Base-by-base conservation (phyloP, 2,888 invertebrate species). In the Hybos culiciformis region DNA sequence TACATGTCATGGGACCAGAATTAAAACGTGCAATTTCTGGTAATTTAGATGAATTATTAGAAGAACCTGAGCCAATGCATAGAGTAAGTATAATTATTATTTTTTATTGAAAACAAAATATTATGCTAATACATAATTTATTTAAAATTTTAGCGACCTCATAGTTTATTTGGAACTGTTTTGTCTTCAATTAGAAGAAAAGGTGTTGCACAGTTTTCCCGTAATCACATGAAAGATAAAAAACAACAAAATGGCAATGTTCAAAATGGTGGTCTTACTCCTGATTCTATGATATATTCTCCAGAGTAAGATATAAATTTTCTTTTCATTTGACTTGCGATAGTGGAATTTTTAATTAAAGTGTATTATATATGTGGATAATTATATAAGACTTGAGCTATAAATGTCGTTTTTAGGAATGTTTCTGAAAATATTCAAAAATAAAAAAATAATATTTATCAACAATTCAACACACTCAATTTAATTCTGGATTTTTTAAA, bases 11-110 rank as follows among this genome's bases (percentile, higher is more conserved):
- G 34, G 98, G 98, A 2, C 98, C 98, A 1, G 97, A 97, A 63
- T 72, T 98, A 48, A 92, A 97, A 64, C 75, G 98, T 53, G 96
- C 98, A n/a, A 98, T 98, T 54, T 97, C 97, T 12, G 98, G 98
- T 18, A 96, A 94, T 63, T 70, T 99, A 52, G 97, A 98, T 57
- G 93, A 94, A 57, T 75, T 92, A 46, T 73, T 83, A 46, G 90
- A 92, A 56, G 88, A 91, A 63, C 92, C 93, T 50, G 86, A 94
- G 64, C 97, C 97, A 41, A 93, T 92, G 83, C 97, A 98, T 68
- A 80, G 97, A 70, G 97, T 97, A 74, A 74, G 14, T 55, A 15
- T 14, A 26, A 20, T 23, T n/a, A 17, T 3, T 31, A 23, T 9
- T 14, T 29, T 24, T 34, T 17, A 44, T 11, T 12, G 5, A 11